Base-by-base conservation (phyloP, 2,113 vertebrate genomes). In the Eurypyga helias region DNA sequence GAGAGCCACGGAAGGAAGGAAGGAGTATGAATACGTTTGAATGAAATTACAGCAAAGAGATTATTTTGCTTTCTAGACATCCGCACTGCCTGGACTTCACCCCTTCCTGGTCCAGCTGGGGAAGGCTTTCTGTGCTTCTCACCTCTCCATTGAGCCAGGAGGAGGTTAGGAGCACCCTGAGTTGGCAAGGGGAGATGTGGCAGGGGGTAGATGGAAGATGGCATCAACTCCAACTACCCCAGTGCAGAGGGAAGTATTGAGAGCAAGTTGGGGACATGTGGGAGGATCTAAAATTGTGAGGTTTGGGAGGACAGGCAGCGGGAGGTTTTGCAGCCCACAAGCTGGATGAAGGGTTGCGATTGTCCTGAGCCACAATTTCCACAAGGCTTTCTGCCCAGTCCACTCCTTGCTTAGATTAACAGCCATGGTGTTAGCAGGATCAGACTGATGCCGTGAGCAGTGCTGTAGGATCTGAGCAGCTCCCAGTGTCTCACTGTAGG, bases 41-140 rank as follows among this genome's bases (percentile, higher is more conserved):
- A 96, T 97, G 94, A 93, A 90, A 92, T 89, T 84, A 89, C 45
- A 82, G 60, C 38, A 64, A 76, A 76, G 88, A 76, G 52, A 57
- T 87, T 71, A 62, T 76, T 92, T 95, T 97, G 90, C 71, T 94
- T 96, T 93, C 85, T 84, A 82, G 76, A 49, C 83, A 84, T 65
- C 33, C 11, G 4, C 17, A 49, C 48, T 87, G 77, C 55, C 61
- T 87, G 90, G 67, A 55, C 29, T 95, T 93, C 34, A 54, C 21
- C 16, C 33, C 24, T 86, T 75, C 71, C 34, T 90, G 13, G 12
- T 67, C 51, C 49, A 36, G 67, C 26, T 52, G 71, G 72, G 67
- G 41, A 85, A 78, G 29, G 41, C 23, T 78, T 87, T 92, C 61
- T 62, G 43, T 76, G 62, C n/a, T 86, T 93, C 96, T 71, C 87